Conservation (phyloP, 2,888 invertebrate genomes). For the Leptinotarsa juncta region DNA sequence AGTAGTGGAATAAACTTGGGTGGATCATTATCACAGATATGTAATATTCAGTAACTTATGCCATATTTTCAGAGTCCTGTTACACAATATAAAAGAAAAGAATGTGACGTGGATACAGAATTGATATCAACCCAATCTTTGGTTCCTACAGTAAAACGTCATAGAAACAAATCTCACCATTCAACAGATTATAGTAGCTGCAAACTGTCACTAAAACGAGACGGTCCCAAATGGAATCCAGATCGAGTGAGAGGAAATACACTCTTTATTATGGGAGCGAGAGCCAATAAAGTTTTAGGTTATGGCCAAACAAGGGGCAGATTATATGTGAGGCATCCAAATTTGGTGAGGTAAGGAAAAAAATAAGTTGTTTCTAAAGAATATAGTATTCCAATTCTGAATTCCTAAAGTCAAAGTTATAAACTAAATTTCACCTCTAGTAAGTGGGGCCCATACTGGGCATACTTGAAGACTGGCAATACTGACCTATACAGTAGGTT, state of each 20-base stretch:
- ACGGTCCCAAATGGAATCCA: slow-evolving; percentile 81
- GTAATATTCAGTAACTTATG: too few relatives aligned
- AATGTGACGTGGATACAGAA: slow-evolving; percentile 76
- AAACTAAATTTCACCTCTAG: too few relatives aligned
- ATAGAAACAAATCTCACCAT: slow-evolving; percentile 51
- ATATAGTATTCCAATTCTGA: too few relatives aligned
- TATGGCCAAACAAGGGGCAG: slow-evolving; percentile 81
- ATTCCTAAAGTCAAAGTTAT: too few relatives aligned
- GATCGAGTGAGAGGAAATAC: slow-evolving; percentile 78
- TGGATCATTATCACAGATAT: too few relatives aligned
- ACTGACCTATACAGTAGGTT: too few relatives aligned
- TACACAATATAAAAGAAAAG: slow-evolving; percentile 72
- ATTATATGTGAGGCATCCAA: slow-evolving; percentile 81
- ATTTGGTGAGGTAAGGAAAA: slow-evolving; percentile 69
- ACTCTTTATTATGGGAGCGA: slow-evolving; percentile 83
- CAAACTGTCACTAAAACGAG: slow-evolving; percentile 66
- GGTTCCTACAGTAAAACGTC: slow-evolving; percentile 56
- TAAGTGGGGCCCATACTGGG: too few relatives aligned
- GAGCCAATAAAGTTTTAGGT: slow-evolving; percentile 79
- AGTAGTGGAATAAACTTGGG: too few relatives aligned
- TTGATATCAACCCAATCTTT: slow-evolving; percentile 56
- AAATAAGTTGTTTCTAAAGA: too few relatives aligned
- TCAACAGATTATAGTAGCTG: slow-evolving; percentile 65
- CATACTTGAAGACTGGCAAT: too few relatives aligned
- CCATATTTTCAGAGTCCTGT: slow-evolving; percentile 65